phyloP scores from a whole-genome alignment of 1,140 invertebrate species.

The Apolygus lucorum region DNA sequence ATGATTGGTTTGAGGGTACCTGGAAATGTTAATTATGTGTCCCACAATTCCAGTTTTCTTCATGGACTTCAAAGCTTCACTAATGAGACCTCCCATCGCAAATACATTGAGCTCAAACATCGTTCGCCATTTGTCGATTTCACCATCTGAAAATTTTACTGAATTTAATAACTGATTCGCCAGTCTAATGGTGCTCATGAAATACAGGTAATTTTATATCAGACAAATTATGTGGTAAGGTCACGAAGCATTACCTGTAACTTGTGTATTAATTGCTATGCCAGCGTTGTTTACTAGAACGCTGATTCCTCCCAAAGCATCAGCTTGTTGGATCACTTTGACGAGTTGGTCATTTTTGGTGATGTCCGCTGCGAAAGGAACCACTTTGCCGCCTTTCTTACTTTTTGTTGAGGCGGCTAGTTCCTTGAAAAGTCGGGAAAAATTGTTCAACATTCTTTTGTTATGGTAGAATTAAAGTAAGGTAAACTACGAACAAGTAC shows the following conservation, averaged over 20 bases:
- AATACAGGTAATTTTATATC: no score
- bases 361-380: slow-evolving; percentile 53
- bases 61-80: slow-evolving; percentile 49
- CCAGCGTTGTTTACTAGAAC: slow-evolving; percentile 59
- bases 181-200: no score
- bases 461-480: no score
- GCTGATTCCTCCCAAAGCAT: slow-evolving; percentile 50
- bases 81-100: slow-evolving; percentile 45
- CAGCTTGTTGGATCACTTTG: slow-evolving; percentile 50
- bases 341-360: slow-evolving; percentile 51
- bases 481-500: no score
- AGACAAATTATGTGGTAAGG: no score
- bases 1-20: no score
- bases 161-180: no score
- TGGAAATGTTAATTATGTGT: slow-evolving; percentile 57
- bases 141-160: slow-evolving; percentile 36
- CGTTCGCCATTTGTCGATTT: slow-evolving; percentile 39
- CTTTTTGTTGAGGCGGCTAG: neutral
- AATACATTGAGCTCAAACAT: slow-evolving; percentile 53
- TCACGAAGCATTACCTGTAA: neutral
- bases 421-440: no score
- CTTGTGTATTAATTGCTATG: slow-evolving; percentile 26
- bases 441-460: neutral
- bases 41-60: slow-evolving; percentile 42
- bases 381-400: slow-evolving; percentile 30